phyloP scores from a whole-genome alignment of 2,113 vertebrate genomes.

The Falco punctatus region DNA sequence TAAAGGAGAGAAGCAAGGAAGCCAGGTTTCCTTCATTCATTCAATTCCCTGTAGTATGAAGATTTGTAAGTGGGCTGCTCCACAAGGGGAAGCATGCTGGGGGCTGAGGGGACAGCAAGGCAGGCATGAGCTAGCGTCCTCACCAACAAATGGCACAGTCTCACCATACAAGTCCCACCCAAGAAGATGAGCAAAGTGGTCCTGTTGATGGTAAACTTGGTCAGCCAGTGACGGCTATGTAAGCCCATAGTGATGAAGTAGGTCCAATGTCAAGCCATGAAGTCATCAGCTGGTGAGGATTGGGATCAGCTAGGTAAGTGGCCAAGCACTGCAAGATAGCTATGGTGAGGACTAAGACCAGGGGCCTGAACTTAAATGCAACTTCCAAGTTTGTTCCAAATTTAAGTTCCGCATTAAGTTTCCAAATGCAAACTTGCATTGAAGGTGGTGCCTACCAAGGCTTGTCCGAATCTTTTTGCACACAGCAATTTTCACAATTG shows the following conservation, averaged over 20 bases:
- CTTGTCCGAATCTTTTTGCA: not conserved
- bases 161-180: not conserved
- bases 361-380: not conserved
- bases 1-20: not conserved
- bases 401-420: too few species aligned
- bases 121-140: not conserved
- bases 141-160: not conserved
- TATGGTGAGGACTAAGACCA: not conserved
- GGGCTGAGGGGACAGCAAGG: not conserved
- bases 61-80: not conserved
- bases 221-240: not conserved
- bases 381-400: not conserved
- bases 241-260: not conserved
- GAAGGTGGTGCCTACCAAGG: not conserved
- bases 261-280: not conserved
- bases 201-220: not conserved
- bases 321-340: not conserved
- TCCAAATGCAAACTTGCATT: too few species aligned
- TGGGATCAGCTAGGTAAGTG: not conserved
- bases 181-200: not conserved
- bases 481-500: not conserved
- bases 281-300: not conserved
- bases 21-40: accelerated
- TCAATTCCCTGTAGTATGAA: not conserved
- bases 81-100: accelerated